Evolutionary conservation across 1,140 invertebrate genomes (phyloP), one percentile per base, ranked within the genome.

Genomic region (Coptotermes formosanus): DNA sequence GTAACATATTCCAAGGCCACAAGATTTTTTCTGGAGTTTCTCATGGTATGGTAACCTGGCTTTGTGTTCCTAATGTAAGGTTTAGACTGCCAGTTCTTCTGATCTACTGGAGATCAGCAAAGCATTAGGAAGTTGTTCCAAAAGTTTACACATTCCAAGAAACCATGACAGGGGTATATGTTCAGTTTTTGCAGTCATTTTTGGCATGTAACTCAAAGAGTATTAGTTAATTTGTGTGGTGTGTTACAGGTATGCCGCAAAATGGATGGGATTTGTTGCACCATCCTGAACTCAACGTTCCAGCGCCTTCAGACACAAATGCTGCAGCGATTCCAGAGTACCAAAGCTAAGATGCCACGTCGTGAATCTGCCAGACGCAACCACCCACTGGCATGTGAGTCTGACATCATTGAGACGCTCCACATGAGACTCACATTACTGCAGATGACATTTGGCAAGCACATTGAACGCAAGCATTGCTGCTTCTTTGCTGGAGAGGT

Each of bases 401-500:
- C 94, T 83, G 97, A 97, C 90, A 97, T 97, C 85, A 95, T 97
- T 89, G 97, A 97, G 92, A 97, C 96, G 16, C 91, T 97, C 83
- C 96, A 97, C 89, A 97, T 97, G 96, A 93, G 97, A 86, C 92
- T 97, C 14, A 96, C 96, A 64, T 91, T 97, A 82, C 91, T 97
- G 75, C 96, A 97, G 91, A 97, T 97, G 96, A 95, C 96, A 38
- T 97, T 97, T 92, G 96, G 96, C 19, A 97, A 97, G 90, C 96
- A 97, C 89, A 97, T 97, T 89, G 96, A 97, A 90, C 93, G 96
- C 88, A 96, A 96, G 90, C 96, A 97, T 91, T 96, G 96, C 89
- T 97, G 96, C 90, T 97, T 97, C 90, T 97, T 97, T 91, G 95
- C 96, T 82, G 96, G 97, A 90, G 96, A 96, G 92, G 96, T 97